phyloP scores from a whole-genome alignment of 2,888 invertebrate species.

The Philopedon plagiatum region DNA sequence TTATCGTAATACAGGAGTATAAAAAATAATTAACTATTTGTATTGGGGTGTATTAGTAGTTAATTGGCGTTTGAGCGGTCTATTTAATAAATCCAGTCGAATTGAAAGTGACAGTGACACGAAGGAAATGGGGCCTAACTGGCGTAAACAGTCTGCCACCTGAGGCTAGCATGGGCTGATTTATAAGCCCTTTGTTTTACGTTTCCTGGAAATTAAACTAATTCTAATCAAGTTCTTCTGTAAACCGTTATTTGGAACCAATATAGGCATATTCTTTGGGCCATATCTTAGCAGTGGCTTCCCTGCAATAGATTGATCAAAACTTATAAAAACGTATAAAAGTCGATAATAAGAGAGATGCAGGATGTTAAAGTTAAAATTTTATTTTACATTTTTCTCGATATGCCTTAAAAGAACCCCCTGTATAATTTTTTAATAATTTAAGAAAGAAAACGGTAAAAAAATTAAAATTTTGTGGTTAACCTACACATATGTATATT shows the following conservation, averaged over 20 bases:
- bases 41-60: slow-evolving; percentile 50
- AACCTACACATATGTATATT: too few species aligned
- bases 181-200: slow-evolving; percentile 16
- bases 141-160: slow-evolving; percentile 41
- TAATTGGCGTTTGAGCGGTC: slow-evolving; percentile 55
- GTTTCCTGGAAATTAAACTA: neutral
- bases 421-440: too few species aligned
- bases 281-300: too few species aligned
- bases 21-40: slow-evolving; percentile 52
- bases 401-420: too few species aligned
- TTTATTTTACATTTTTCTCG: too few species aligned
- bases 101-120: slow-evolving; percentile 55
- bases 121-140: slow-evolving; percentile 50
- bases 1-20: slow-evolving; percentile 45
- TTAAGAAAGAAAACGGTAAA: too few species aligned
- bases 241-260: neutral
- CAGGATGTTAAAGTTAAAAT: too few species aligned
- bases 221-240: neutral
- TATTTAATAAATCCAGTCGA: slow-evolving; percentile 55
- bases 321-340: too few species aligned
- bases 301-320: too few species aligned
- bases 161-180: slow-evolving; percentile 40
- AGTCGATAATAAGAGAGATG: too few species aligned
- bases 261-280: too few species aligned
- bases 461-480: too few species aligned